Percentiles rank a stretch among this genome's conserved stretches.
Conservation (phyloP, 2,888 invertebrate genomes). For the Lycaena phlaeas region DNA sequence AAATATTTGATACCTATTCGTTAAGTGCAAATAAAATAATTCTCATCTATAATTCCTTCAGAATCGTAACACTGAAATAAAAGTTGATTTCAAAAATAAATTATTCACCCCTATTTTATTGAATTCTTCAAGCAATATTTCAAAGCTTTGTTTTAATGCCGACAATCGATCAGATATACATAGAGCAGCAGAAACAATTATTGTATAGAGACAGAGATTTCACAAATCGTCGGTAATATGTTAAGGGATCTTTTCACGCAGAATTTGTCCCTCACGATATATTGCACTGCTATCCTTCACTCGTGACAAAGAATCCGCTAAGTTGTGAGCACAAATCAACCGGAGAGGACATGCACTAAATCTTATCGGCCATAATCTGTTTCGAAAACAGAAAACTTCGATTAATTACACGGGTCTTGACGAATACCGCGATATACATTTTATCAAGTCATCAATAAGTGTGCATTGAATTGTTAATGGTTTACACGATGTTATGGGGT, state of each 20-base stretch:
- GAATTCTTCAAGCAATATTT: neutral
- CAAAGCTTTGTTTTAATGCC: neutral
- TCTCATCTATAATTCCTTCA: no score
- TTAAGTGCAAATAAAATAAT: no score
- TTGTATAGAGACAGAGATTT: slow-evolving; percentile 25
- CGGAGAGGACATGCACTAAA: slow-evolving; percentile 45
- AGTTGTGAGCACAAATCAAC: slow-evolving; percentile 59
- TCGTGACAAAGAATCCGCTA: slow-evolving; percentile 51
- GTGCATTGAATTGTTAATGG: slow-evolving; percentile 66
- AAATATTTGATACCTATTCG: no score
- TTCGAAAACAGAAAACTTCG: slow-evolving; percentile 46
- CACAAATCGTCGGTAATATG: slow-evolving; percentile 38
- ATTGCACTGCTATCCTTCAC: slow-evolving; percentile 50
- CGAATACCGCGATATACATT: slow-evolving; percentile 63
- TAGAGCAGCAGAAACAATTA: slow-evolving; percentile 9
- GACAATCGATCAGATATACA: neutral
- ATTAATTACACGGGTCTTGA: slow-evolving; percentile 61
- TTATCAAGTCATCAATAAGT: slow-evolving; percentile 67
- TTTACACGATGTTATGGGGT: slow-evolving; percentile 51
- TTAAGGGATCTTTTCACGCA: slow-evolving; percentile 46
- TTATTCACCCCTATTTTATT: neutral
- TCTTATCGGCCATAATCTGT: slow-evolving; percentile 50
- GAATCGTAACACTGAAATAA: no score
- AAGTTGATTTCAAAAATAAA: neutral
- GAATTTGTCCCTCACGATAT: slow-evolving; percentile 57